Percentiles rank a stretch among this genome's conserved stretches.
These are phyloP conservation scores for Meliscaeva auricollis DNA, from an alignment of 2,888 invertebrate genomes.

Conservation along the genomic window DNA sequence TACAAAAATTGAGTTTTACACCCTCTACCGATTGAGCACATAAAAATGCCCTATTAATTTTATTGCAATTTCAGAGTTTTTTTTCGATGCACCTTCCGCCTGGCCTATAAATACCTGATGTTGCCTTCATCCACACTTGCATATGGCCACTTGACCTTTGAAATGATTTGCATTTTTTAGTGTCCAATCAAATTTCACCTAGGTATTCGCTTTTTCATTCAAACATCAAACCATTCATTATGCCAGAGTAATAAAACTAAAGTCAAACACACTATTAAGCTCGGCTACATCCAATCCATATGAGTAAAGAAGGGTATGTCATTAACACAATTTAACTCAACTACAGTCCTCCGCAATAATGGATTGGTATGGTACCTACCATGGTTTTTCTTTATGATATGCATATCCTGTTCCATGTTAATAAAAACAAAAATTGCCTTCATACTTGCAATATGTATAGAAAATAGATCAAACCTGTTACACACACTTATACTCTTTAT, in stretches of 20 bases:
- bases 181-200: constrained; percentile 12
- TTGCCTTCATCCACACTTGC: background rate
- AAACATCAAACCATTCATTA: constrained; percentile 15
- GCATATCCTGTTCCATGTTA: constrained; percentile 21
- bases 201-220: constrained; percentile 35
- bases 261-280: constrained; percentile 26
- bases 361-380: constrained; percentile 1
- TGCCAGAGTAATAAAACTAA: background rate
- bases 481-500: constrained; percentile 44
- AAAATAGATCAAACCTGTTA: constrained; percentile 71
- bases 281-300: constrained; percentile 7
- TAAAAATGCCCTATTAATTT: too few species aligned
- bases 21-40: too few species aligned
- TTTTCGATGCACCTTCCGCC: too few species aligned
- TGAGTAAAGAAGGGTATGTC: constrained; percentile 7
- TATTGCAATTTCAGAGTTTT: too few species aligned
- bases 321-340: constrained; percentile 41
- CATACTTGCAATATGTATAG: constrained; percentile 5
- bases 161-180: constrained; percentile 31
- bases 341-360: constrained; percentile 14
- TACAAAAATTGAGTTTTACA: too few species aligned
- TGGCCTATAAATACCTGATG: background rate
- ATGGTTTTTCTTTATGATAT: constrained; percentile 33
- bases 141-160: constrained; percentile 53
- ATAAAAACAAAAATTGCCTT: constrained; percentile 39